Evolutionary conservation across 2,113 vertebrate genomes (phyloP).

Genomic region (Pseudolaguvia tuberculata): DNA sequence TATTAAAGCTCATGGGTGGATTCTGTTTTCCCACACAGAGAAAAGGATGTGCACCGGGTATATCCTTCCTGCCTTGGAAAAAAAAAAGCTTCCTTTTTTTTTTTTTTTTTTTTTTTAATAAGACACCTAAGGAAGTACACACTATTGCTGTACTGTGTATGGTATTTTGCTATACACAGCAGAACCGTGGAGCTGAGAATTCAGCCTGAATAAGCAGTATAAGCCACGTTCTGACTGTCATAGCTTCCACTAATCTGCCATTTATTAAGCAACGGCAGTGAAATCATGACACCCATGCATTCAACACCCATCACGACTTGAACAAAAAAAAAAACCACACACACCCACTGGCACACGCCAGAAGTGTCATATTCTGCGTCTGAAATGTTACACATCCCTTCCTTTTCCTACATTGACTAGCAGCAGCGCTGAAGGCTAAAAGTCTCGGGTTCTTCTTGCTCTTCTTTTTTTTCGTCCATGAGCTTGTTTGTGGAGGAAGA

Average conservation of each 20-base stretch:
- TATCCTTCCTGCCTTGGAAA: constrained; percentile 67
- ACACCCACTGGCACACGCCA: constrained; percentile 16
- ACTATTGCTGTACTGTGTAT: constrained; percentile 52
- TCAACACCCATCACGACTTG: neutral
- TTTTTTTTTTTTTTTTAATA: constrained; percentile 66
- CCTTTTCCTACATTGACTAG: constrained; percentile 25
- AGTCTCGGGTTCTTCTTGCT: neutral
- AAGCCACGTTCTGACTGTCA: neutral
- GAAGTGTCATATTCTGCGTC: constrained; percentile 39
- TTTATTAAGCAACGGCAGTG: neutral
- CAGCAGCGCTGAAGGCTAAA: constrained; percentile 3
- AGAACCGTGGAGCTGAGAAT: neutral
- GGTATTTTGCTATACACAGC: constrained; percentile 35
- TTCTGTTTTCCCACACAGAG: constrained; percentile 58
- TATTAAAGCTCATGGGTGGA: constrained; percentile 49
- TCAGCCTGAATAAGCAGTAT: constrained; percentile 16
- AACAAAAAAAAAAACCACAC: constrained; percentile 9
- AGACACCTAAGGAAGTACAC: constrained; percentile 60
- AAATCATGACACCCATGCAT: neutral
- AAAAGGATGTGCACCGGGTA: constrained; percentile 61
- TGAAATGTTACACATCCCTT: constrained; percentile 40
- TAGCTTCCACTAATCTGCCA: constrained; percentile 20
- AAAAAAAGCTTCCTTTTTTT: constrained; percentile 71
- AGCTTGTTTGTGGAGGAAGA: constrained; percentile 45
- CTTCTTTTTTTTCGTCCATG: constrained; percentile 23